Percentiles rank a stretch among this genome's conserved stretches.
phyloP scores from a whole-genome alignment of 2,797 vertebrate species.

The Epinephelus malabaricus region DNA sequence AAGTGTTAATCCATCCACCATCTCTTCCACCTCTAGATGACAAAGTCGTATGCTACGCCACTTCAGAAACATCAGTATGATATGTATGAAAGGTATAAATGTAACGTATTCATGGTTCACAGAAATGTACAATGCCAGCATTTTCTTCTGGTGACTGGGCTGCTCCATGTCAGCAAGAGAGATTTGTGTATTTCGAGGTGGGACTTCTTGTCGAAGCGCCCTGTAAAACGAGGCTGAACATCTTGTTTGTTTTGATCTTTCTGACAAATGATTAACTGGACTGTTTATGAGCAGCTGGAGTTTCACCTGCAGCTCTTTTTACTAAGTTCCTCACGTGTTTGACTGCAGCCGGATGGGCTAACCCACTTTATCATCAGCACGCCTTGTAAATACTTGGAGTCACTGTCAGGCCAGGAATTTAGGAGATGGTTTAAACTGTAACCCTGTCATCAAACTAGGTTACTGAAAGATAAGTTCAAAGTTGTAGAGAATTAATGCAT shows the following conservation, averaged over 20 bases:
- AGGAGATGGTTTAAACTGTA: neutral
- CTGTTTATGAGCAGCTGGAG: constrained; percentile 51
- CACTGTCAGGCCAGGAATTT: constrained; percentile 2
- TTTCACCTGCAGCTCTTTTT: constrained; percentile 42
- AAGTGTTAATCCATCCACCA: too few species aligned
- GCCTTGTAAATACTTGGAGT: constrained; percentile 5
- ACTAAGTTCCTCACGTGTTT: constrained; percentile 18
- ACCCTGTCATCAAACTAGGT: neutral
- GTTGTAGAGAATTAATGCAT: neutral
- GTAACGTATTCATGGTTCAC: too few species aligned
- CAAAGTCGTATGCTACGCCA: too few species aligned
- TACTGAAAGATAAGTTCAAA: neutral
- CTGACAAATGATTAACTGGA: constrained; percentile 64
- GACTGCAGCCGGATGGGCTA: neutral
- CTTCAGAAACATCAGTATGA: too few species aligned
- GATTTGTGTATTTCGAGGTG: neutral
- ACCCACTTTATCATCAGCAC: neutral
- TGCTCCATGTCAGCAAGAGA: neutral
- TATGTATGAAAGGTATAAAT: too few species aligned
- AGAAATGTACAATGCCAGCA: too few species aligned
- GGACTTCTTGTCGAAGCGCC: neutral
- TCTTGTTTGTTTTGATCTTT: constrained; percentile 63
- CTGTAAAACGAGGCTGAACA: constrained; percentile 27
- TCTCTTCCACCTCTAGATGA: too few species aligned
- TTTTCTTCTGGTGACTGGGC: too few species aligned